These are phyloP conservation scores for Rhinatrema bivittatum DNA, from an alignment of 2,797 vertebrate species.

Conservation along the genomic window DNA sequence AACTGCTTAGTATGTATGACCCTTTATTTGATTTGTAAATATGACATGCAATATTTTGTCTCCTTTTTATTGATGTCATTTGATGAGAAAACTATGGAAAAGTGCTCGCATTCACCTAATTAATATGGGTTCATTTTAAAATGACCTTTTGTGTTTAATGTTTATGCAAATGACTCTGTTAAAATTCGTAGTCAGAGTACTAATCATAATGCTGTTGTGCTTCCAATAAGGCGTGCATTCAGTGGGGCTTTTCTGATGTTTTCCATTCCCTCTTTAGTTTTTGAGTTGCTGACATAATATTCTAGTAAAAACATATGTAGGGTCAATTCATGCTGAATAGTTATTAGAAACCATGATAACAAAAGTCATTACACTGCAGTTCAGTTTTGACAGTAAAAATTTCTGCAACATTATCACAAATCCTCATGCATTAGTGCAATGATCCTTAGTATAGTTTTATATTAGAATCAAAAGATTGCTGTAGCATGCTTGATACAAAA, in stretches of 20 bases:
- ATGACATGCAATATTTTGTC: too few relatives aligned
- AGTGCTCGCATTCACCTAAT: too few relatives aligned
- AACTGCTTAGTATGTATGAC: too few relatives aligned
- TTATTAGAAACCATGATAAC: constrained; percentile 72
- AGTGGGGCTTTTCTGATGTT: constrained; percentile 26
- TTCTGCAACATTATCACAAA: constrained; percentile 77
- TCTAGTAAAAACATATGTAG: constrained; percentile 62
- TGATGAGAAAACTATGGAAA: too few relatives aligned
- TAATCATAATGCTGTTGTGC: too few relatives aligned
- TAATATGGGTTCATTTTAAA: too few relatives aligned
- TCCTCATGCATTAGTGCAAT: constrained; percentile 73
- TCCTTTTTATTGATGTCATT: too few relatives aligned
- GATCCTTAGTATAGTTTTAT: constrained; percentile 68
- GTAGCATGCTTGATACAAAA: constrained; percentile 54
- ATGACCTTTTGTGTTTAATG: too few relatives aligned
- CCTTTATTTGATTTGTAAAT: too few relatives aligned
- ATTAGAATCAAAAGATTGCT: constrained; percentile 61
- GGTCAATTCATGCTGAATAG: constrained; percentile 66
- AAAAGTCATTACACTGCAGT: constrained; percentile 70
- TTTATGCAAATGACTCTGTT: too few relatives aligned
- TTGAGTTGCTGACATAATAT: constrained; percentile 46
- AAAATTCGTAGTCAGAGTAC: too few relatives aligned
- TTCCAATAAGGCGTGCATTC: too few relatives aligned
- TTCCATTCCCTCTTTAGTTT: constrained; percentile 25
- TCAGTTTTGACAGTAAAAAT: constrained; percentile 75